These are phyloP conservation scores for Salvelinus alpinus DNA, from an alignment of 2,113 vertebrate species.

Conservation along the genomic window DNA sequence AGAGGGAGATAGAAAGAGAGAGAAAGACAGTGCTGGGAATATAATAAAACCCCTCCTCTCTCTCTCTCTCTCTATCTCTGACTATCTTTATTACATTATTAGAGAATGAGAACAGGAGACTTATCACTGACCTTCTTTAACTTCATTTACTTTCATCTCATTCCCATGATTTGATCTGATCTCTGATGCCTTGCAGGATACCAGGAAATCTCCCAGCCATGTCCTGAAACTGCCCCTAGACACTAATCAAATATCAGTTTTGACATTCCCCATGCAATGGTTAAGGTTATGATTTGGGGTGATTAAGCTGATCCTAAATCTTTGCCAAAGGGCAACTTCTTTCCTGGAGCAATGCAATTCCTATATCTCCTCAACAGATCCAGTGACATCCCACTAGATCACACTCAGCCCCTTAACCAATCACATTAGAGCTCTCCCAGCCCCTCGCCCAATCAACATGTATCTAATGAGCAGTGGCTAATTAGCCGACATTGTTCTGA, in stretches of 20 bases:
- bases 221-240: too few relatives aligned
- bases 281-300: too few relatives aligned
- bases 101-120: constrained; percentile 36
- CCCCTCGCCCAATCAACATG: constrained; percentile 54
- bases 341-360: too few relatives aligned
- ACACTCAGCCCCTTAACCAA: neutral
- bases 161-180: constrained; percentile 52
- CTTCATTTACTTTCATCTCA: constrained; percentile 47
- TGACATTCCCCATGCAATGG: too few relatives aligned
- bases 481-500: constrained; percentile 67
- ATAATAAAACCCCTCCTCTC: constrained; percentile 21
- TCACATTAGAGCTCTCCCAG: constrained; percentile 10
- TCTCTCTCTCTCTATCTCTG: neutral
- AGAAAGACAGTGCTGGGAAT: constrained; percentile 41
- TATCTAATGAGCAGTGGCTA: constrained; percentile 59
- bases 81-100: constrained; percentile 53
- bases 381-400: constrained; percentile 15
- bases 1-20: too few relatives aligned
- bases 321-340: too few relatives aligned
- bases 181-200: neutral
- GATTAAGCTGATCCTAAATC: too few relatives aligned
- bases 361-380: constrained; percentile 24
- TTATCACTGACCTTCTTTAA: constrained; percentile 59
- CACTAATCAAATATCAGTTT: too few relatives aligned
- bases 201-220: too few relatives aligned